Evolutionary conservation across 1,140 invertebrate genomes (phyloP).

Genomic region (Drosophila nikananu): DNA sequence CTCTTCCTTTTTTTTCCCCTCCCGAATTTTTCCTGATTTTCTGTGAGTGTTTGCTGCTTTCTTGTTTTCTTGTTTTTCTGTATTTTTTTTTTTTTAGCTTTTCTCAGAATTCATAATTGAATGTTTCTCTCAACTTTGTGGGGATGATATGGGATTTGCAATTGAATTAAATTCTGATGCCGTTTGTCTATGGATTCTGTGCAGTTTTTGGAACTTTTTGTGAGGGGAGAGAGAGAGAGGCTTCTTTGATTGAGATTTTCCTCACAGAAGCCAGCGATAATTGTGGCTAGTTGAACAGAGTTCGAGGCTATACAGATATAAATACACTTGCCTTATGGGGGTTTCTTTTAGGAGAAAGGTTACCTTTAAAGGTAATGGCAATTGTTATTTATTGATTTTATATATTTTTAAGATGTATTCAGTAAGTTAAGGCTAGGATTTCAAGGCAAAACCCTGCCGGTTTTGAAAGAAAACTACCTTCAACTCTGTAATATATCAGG

Average conservation of each 20-base stretch:
- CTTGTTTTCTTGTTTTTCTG: constrained; percentile 7
- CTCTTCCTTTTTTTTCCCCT: neutral
- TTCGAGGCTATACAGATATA: neutral
- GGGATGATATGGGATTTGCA: constrained; percentile 59
- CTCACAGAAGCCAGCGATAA: constrained; percentile 10
- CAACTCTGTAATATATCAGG: too few species aligned
- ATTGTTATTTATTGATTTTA: neutral
- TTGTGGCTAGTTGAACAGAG: constrained; percentile 24
- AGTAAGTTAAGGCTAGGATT: neutral
- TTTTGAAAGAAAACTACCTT: too few species aligned
- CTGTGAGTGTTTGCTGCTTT: neutral
- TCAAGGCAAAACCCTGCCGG: too few species aligned
- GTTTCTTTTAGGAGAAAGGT: neutral
- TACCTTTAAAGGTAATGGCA: neutral
- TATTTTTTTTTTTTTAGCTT: constrained; percentile 35
- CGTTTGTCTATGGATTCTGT: constrained; percentile 47
- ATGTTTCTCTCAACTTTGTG: constrained; percentile 51
- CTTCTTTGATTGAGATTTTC: constrained; percentile 28
- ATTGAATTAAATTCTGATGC: constrained; percentile 58
- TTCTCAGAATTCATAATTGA: constrained; percentile 60
- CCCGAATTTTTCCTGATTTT: neutral
- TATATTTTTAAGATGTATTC: neutral
- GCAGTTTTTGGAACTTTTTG: constrained; percentile 30
- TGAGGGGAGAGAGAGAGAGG: too few species aligned
- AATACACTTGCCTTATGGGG: constrained; percentile 1